These are phyloP conservation scores for Hydrotaea diabolus DNA, from an alignment of 2,888 invertebrate species.

Conservation along the genomic window DNA sequence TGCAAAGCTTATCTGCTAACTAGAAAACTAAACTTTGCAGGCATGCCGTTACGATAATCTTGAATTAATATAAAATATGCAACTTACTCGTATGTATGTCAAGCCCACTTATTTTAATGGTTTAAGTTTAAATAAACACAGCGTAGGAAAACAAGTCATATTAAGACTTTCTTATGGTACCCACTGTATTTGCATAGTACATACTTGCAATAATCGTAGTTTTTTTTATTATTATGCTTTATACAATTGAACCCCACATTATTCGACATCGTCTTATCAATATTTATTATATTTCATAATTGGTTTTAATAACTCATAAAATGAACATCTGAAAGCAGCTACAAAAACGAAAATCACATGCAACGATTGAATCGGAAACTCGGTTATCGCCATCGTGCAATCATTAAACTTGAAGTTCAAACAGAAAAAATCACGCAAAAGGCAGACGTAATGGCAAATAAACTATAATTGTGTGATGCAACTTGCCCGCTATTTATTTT, in stretches of 20 bases:
- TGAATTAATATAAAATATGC: too few species aligned
- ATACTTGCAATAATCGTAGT: too few species aligned
- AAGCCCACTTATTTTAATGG: too few species aligned
- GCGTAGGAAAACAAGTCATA: too few species aligned
- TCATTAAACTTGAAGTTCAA: background rate
- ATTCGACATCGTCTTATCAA: background rate
- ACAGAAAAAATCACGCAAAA: background rate
- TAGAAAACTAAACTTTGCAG: too few species aligned
- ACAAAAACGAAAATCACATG: background rate
- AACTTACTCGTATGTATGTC: too few species aligned
- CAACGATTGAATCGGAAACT: background rate
- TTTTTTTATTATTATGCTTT: background rate
- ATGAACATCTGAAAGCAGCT: conserved; percentile 11
- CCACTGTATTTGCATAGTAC: background rate
- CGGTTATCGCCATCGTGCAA: background rate
- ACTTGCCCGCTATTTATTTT: background rate
- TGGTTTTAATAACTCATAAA: conserved; percentile 7
- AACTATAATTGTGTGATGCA: background rate
- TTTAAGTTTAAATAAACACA: too few species aligned
- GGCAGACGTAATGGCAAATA: background rate
- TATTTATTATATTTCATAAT: background rate
- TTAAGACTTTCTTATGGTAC: background rate
- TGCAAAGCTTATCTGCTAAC: too few species aligned
- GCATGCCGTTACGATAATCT: too few species aligned
- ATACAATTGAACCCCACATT: background rate